Conservation (phyloP, 2,888 invertebrate species). For the Standfussiana lucernea region DNA sequence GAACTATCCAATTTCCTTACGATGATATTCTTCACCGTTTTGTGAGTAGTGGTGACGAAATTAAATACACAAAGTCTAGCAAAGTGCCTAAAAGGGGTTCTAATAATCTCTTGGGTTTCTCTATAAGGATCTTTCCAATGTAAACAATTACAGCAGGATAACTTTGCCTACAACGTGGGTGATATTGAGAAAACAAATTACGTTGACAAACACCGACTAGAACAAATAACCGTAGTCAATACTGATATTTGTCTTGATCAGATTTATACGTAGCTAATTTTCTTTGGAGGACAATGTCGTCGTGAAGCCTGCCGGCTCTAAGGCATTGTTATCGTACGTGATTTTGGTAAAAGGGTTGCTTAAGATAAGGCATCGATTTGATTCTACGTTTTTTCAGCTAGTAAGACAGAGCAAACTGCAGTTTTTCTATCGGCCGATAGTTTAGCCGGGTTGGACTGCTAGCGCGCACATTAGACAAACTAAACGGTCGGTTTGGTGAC, state of each 20-base stretch:
- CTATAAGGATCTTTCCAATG: slow-evolving; percentile 4
- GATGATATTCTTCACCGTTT: not conserved
- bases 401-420: not conserved
- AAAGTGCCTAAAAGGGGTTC: not conserved
- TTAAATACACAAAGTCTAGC: not conserved
- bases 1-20: not conserved
- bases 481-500: too few relatives aligned
- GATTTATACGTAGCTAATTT: slow-evolving; percentile 45
- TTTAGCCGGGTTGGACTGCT: not conserved
- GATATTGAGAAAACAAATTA: slow-evolving; percentile 47
- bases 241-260: slow-evolving; percentile 46
- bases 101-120: not conserved
- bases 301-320: not conserved
- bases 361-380: not conserved
- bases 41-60: not conserved
- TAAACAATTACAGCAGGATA: slow-evolving; percentile 30
- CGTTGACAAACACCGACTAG: slow-evolving; percentile 25
- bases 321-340: slow-evolving; percentile 10
- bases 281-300: slow-evolving; percentile 14
- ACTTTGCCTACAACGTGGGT: not conserved
- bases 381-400: not conserved
- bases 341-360: not conserved
- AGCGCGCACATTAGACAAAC: too few relatives aligned
- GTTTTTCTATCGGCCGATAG: not conserved
- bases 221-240: slow-evolving; percentile 36